These are phyloP conservation scores for Neomonachus schauinslandi DNA, from an alignment of 2,113 vertebrate genomes.

Conservation along the genomic window DNA sequence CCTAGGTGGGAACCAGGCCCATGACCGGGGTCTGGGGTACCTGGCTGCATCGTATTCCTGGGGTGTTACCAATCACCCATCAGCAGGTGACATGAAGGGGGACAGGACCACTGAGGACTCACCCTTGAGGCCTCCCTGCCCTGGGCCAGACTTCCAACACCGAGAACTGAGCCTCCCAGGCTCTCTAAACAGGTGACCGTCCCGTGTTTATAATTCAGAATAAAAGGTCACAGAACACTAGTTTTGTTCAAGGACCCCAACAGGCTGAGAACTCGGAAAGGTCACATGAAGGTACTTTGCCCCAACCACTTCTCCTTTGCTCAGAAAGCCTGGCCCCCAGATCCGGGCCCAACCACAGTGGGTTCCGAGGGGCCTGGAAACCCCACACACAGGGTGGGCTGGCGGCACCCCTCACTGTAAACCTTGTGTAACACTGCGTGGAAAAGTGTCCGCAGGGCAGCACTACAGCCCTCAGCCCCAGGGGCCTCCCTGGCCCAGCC, in stretches of 20 bases:
- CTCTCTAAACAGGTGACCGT: not conserved
- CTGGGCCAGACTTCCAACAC: not conserved
- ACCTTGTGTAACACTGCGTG: rapidly evolving
- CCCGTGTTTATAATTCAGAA: rapidly evolving
- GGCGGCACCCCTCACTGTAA: not conserved
- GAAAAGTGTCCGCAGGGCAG: not conserved
- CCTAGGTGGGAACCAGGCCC: too few species aligned
- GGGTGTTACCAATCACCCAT: not conserved
- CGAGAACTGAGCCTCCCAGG: not conserved
- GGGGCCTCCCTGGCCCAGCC: not conserved
- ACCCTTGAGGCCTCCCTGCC: not conserved
- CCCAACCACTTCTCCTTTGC: not conserved
- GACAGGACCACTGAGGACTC: not conserved
- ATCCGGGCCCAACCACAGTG: not conserved
- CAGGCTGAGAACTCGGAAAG: not conserved
- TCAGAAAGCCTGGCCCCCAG: not conserved
- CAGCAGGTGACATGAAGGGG: not conserved
- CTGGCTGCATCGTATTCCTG: not conserved
- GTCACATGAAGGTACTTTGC: rapidly evolving
- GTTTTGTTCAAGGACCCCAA: not conserved
- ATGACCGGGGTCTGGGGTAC: not conserved
- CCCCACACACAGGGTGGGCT: rapidly evolving
- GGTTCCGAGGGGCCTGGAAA: not conserved
- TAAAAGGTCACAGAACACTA: not conserved
- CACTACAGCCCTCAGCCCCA: conserved; percentile 72